Conservation (phyloP, 1,140 invertebrate species). For the Ceratina calcarata region DNA sequence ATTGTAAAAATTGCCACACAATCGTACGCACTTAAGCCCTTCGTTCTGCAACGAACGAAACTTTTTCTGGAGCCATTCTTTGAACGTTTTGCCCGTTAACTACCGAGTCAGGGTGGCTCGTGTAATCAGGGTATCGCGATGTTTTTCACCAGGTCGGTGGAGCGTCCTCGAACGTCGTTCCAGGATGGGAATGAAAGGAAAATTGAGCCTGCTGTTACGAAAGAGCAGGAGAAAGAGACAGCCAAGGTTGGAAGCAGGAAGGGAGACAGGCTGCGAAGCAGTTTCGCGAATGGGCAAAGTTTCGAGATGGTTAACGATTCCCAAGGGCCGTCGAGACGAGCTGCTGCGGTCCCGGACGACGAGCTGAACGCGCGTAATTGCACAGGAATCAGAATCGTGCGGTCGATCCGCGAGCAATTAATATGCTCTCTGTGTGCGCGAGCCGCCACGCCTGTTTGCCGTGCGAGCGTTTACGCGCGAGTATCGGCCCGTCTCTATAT, state of each 20-base stretch:
- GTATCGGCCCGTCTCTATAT: conserved; percentile 1
- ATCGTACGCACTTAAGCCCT: no score
- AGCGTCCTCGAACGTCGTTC: conserved; percentile 13
- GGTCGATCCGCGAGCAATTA: conserved; percentile 60
- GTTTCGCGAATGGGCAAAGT: conserved; percentile 58
- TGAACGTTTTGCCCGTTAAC: background rate
- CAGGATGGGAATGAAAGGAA: conserved; percentile 35
- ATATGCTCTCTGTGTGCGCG: conserved; percentile 49
- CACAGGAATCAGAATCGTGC: conserved; percentile 51
- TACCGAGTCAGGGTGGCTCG: background rate
- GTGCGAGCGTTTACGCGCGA: conserved; percentile 32
- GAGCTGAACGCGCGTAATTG: conserved; percentile 61
- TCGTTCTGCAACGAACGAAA: background rate
- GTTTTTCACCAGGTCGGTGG: conserved; percentile 18
- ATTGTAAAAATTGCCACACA: no score
- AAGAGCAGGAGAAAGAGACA: background rate
- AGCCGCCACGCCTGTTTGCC: conserved; percentile 20
- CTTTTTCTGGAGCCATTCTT: background rate
- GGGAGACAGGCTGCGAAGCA: background rate
- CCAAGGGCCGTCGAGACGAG: conserved; percentile 48
- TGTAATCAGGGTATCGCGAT: conserved; percentile 21
- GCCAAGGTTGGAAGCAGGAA: background rate
- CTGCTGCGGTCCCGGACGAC: conserved; percentile 41
- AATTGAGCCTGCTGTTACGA: conserved; percentile 29
- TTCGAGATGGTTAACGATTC: conserved; percentile 58